These are phyloP conservation scores for Ictalurus furcatus DNA, from an alignment of 2,113 vertebrate species.

Conservation along the genomic window DNA sequence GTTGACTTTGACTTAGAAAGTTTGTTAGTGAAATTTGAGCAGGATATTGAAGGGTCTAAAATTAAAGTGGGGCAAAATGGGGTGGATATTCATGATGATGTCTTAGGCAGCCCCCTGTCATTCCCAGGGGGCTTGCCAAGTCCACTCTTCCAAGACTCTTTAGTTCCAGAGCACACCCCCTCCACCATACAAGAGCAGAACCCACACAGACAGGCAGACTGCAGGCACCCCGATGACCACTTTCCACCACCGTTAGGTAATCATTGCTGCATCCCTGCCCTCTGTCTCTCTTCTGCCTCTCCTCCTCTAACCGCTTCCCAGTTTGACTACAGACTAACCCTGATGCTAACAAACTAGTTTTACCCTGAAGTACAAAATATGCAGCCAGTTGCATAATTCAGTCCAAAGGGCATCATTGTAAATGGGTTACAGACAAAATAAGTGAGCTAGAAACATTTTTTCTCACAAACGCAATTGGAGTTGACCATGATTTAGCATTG, in stretches of 20 bases:
- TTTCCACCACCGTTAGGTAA: slow-evolving; percentile 79
- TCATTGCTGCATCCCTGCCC: slow-evolving; percentile 77
- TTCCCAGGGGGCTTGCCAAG: slow-evolving; percentile 67
- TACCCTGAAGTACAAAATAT: slow-evolving; percentile 58
- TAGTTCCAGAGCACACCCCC: slow-evolving; percentile 72
- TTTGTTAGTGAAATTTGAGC: slow-evolving; percentile 60
- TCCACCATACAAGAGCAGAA: slow-evolving; percentile 71
- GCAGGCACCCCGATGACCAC: slow-evolving; percentile 75
- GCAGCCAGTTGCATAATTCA: slow-evolving; percentile 43
- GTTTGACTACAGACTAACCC: slow-evolving; percentile 76
- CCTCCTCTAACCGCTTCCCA: slow-evolving; percentile 73
- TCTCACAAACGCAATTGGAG: slow-evolving; percentile 55
- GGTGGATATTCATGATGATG: slow-evolving; percentile 70
- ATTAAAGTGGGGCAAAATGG: slow-evolving; percentile 51
- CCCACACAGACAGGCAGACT: slow-evolving; percentile 76
- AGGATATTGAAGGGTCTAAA: slow-evolving; percentile 48
- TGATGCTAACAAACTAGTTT: slow-evolving; percentile 69
- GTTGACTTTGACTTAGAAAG: slow-evolving; percentile 59
- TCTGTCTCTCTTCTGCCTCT: slow-evolving; percentile 71
- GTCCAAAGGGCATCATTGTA: slow-evolving; percentile 51
- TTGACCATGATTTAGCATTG: slow-evolving; percentile 62
- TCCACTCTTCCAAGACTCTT: slow-evolving; percentile 75
- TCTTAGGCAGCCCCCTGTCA: slow-evolving; percentile 68
- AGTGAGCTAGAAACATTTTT: slow-evolving; percentile 61
- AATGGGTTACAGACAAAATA: slow-evolving; percentile 53